phyloP scores from a whole-genome alignment of 2,113 vertebrate genomes.

The Protobothrops flavoviridis region DNA sequence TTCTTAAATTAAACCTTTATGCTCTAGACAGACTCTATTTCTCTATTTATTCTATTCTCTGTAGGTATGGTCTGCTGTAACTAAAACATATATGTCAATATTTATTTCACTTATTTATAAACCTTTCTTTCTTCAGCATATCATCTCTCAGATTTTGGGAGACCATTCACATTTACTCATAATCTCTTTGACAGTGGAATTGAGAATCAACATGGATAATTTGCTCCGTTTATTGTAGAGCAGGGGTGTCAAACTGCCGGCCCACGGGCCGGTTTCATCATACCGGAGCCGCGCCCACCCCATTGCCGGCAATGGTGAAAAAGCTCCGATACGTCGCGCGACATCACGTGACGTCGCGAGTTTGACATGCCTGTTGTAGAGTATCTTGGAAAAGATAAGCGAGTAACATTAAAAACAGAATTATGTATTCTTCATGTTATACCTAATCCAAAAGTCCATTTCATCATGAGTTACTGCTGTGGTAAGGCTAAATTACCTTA shows the following conservation, averaged over 20 bases:
- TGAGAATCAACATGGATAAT: not conserved
- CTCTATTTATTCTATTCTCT: constrained; percentile 39
- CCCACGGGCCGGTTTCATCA: too few relatives aligned
- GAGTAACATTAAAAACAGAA: not conserved
- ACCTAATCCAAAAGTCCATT: not conserved
- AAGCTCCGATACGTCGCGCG: too few relatives aligned
- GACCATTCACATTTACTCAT: not conserved
- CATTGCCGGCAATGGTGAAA: too few relatives aligned
- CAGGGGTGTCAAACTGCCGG: too few relatives aligned
- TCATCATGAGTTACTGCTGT: not conserved
- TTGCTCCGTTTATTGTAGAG: not conserved
- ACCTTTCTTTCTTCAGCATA: not conserved
- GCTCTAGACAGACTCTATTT: constrained; percentile 32
- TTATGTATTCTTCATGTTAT: not conserved
- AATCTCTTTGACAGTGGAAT: not conserved
- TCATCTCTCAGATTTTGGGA: not conserved
- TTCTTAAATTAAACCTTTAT: constrained; percentile 10
- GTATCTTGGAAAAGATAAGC: not conserved
- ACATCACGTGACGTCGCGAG: too few relatives aligned
- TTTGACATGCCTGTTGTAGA: not conserved
- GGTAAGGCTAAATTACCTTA: not conserved
- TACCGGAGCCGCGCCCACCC: too few relatives aligned
- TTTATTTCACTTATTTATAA: not conserved
- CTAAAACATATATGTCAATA: constrained; percentile 37
- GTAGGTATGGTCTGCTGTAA: constrained; percentile 28